These are phyloP conservation scores for Pseudorhiza aurosa DNA, from an alignment of 30 jellyfish, hydroid and myxozoan species.

Conservation along the genomic window DNA sequence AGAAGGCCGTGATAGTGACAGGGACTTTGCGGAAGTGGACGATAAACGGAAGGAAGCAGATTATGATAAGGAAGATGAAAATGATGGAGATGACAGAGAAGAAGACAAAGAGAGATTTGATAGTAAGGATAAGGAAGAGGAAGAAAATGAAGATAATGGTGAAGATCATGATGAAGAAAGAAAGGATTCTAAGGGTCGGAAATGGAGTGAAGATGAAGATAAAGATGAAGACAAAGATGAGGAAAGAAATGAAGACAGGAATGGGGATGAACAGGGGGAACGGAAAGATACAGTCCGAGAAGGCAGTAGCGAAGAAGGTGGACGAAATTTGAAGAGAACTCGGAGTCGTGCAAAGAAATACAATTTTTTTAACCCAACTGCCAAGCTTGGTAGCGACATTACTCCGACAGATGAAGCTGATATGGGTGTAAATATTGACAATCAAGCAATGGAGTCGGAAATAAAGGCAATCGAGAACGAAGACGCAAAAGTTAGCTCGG, in stretches of 20 bases:
- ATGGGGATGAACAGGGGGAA: constrained; percentile 34
- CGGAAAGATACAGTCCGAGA: constrained; percentile 29
- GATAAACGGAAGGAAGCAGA: constrained; percentile 37
- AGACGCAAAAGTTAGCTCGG: constrained; percentile 42
- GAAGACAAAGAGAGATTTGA: background rate
- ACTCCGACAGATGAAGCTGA: constrained; percentile 62
- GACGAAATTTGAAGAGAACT: background rate
- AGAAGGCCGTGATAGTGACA: background rate
- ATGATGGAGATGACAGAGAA: constrained; percentile 18
- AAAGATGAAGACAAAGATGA: constrained; percentile 19
- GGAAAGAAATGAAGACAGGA: constrained; percentile 15
- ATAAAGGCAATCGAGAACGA: constrained; percentile 47
- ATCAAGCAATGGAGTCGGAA: constrained; percentile 71
- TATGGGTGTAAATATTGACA: constrained; percentile 59
- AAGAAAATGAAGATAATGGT: constrained; percentile 8
- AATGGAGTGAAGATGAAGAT: constrained; percentile 18
- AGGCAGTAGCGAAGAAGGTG: background rate
- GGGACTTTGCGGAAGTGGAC: background rate
- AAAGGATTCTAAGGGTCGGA: constrained; percentile 4
- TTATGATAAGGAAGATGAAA: constrained; percentile 15
- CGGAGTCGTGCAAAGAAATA: constrained; percentile 21
- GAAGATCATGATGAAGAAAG: background rate
- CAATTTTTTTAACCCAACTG: constrained; percentile 30
- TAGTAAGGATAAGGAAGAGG: background rate
- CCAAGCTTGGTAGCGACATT: constrained; percentile 23